Base-by-base conservation (phyloP, 2,888 invertebrate genomes). In the Nezara viridula region DNA sequence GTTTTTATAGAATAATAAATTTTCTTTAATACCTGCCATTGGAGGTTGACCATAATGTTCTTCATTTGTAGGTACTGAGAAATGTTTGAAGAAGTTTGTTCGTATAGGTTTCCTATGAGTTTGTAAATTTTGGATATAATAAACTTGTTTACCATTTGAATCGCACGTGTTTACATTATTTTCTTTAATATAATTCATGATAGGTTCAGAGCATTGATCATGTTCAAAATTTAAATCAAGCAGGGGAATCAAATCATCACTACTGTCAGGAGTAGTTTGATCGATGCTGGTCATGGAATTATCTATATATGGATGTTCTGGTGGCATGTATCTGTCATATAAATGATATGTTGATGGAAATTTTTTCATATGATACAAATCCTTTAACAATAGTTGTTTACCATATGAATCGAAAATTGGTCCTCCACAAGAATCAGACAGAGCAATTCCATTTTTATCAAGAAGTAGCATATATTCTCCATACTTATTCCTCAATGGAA, bases 351-450 rank as follows among this genome's bases (percentile, higher is more conserved):
- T 12, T 87, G 60, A 87, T 24, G 44, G 27, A 3, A 1, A 21
- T 37, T 52, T 60, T 40, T 66, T 37, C 47, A 52, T 86, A n/a
- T 86, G 44, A n/a, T 86, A 86, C 52, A 86, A 24, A 86, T 86
- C 55, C 40, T 86, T 86, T 52, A 86, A 32, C 50, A 7, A 55
- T 86, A 86, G 32, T 24, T 52, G 88, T 37, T 88, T 49, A 24
- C 88, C 88, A 40, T 85, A 85, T 14, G 88, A 50, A 88, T 88
- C 55, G 27, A 88, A 88, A 50, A 88, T 50, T 24, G 50, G 81
- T 66, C 81, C 81, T 40, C 77, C 88, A 88, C 27, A 88, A 1
- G 52, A 81, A 52, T 88, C 88, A 14, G 88, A 88, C 85, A 88
- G 77, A 27, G 88, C 50, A 14, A 27, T 49, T 32, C 81, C 88